Conservation (phyloP, 2,888 invertebrate species). For the Nephrotoma guestfalica region DNA sequence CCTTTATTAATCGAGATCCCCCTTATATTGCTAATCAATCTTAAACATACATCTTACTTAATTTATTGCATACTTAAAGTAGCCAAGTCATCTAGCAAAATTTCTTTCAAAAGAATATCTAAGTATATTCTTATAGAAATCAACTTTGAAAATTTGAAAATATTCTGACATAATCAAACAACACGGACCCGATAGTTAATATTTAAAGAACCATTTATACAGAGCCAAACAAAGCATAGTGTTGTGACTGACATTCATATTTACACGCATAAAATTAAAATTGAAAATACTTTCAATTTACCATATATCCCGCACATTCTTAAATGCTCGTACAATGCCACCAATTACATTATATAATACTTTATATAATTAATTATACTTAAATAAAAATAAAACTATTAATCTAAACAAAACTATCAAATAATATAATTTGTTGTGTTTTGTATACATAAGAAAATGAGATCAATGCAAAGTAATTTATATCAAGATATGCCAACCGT, state of each 20-base stretch:
- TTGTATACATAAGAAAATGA: not conserved
- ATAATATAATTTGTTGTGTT: not conserved
- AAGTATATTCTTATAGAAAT: no score
- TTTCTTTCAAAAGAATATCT: no score
- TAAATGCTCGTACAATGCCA: not conserved
- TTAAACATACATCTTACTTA: no score
- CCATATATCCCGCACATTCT: not conserved
- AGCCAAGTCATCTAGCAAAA: no score
- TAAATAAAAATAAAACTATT: not conserved
- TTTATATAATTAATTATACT: not conserved
- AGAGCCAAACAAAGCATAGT: not conserved
- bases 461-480: not conserved
- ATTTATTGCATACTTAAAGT: no score
- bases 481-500: not conserved
- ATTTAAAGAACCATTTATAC: no score
- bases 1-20: no score
- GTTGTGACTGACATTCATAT: not conserved
- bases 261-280: not conserved
- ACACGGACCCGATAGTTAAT: no score
- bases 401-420: not conserved
- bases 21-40: no score
- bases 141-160: no score
- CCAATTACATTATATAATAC: not conserved
- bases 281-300: not conserved
- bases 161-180: no score